Base-by-base conservation (phyloP, 2,888 invertebrate species). In the Mimachlamys varia region DNA sequence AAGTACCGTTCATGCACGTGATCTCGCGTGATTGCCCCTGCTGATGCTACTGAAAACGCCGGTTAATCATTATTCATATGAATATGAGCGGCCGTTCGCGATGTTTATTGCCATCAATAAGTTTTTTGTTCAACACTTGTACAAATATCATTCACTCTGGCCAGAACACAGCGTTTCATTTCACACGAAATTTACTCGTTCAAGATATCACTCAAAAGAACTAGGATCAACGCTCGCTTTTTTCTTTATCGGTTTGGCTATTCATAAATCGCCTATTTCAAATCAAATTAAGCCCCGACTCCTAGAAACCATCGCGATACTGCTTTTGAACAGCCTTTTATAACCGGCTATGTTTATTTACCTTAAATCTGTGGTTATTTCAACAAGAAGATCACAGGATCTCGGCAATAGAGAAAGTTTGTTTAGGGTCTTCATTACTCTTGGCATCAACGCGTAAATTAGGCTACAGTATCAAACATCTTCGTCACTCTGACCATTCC, bases 371-470 rank as follows among this genome's bases (percentile, higher is more conserved):
- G 76, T 76, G 76, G 76, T 76, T 76, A 76, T 76, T 76, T 76
- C 76, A 76, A 76, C 76, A 76, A 76, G 76, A 33, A 76, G 76
- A 76, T 76, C 76, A 76, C 76, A 76, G 76, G 76, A 76, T 76
- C 76, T 76, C 76, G 33, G 33, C 76, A 76, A 33, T 76, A 17
- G 76, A 76, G 76, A 76, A 76, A 76, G 76, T 76, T 76, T 76
- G 76, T 76, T 76, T 76, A 76, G 76, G 76, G 76, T 76, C 76
- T 76, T 76, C 76, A 76, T 76, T 76, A 76, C 76, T 76, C 76
- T 76, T 76, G 76, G 76, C 76, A 76, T 76, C 27, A 33, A 76
- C 2, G 76, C 76, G 76, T 76, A 76, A 76, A 76, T 76, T 76
- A 76, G 76, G 76, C 76, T 76, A 33, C 27, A 76, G 76, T 76